Base-by-base conservation (phyloP, 2,113 vertebrate species). In the Rhegmatorhina hoffmannsi region DNA sequence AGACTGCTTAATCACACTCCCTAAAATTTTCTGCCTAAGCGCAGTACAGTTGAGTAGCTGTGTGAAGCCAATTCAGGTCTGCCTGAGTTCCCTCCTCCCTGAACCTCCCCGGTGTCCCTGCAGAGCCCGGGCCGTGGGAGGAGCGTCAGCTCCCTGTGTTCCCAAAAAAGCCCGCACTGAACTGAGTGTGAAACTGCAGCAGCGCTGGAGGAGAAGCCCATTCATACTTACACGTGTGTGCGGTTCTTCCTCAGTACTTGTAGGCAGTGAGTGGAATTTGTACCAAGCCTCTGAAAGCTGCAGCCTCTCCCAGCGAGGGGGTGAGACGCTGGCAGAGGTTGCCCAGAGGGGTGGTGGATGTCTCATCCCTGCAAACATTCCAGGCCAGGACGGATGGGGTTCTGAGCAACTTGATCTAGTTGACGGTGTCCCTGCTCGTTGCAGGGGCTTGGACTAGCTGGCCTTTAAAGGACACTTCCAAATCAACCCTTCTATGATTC, bases 211-310 rank as follows among this genome's bases (percentile, higher is more conserved):
- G 21, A 15, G 16, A 38, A 44, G 63, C 60, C 60, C 55, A 3
- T 55, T 46, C 43, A 6, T 3, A 4, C 11, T 62, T 50, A 13
- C 5, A 0, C 0, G 4, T 14, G 21, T 44, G 14, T 47, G n/a
- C 52, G 40, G 20, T 31, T 50, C 9, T 21, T 83, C 20, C 20
- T 58, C 53, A 15, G 17, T 11, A 16, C 55, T 46, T 31, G 50
- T 2, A 75, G 66, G 34, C 78, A 70, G 7, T 19, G 46, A 74
- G 52, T 70, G 16, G 19, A 36, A 12, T 43, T 67, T 81, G 64
- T 46, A 53, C 43, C 31, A 36, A 9, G 64, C 5, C 25, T 8
- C 0, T 40, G 44, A 36, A 19, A 46, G 43, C 74, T 84, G 68
- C 46, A 73, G 73, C 44, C 26, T 24, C 33, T 46, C 10, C 7